A percentile compares a stretch with the other conserved stretches of the same genome.
Conservation (phyloP, 1,140 invertebrate species). For the Philotrypesis tridentata region DNA sequence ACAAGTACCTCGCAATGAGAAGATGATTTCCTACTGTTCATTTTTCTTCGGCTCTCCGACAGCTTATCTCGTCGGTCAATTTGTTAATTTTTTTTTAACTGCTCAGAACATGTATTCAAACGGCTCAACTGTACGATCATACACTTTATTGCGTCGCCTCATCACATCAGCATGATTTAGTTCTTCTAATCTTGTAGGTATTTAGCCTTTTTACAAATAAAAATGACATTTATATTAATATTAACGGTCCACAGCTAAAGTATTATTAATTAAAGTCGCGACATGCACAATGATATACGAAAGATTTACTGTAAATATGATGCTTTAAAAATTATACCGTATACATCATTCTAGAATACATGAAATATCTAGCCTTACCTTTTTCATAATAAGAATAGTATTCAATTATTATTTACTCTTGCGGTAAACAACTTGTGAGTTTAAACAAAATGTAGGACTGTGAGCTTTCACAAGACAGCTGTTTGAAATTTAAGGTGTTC, state of each 20-base stretch:
- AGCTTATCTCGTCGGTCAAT: neutral
- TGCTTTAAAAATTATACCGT: too few relatives aligned
- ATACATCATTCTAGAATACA: too few relatives aligned
- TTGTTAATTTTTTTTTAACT: neutral
- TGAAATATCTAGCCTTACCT: too few relatives aligned
- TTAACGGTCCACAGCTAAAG: too few relatives aligned
- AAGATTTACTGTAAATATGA: too few relatives aligned
- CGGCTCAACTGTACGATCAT: neutral
- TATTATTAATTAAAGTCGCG: too few relatives aligned
- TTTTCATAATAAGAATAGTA: too few relatives aligned
- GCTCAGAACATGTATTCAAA: neutral
- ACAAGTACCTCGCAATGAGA: neutral
- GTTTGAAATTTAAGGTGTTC: neutral
- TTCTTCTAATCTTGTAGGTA: too few relatives aligned
- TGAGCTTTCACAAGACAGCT: neutral
- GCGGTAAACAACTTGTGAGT: neutral
- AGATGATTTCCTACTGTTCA: constrained; percentile 14
- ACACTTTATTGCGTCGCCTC: neutral
- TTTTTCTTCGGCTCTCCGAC: constrained; percentile 9
- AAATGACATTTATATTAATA: too few relatives aligned
- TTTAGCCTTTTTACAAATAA: too few relatives aligned
- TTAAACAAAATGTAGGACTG: neutral
- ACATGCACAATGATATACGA: too few relatives aligned
- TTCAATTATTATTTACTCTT: too few relatives aligned
- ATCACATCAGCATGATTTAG: neutral